Evolutionary conservation across 2,113 vertebrate genomes (phyloP).

Genomic region (human (Homo sapiens)): DNA sequence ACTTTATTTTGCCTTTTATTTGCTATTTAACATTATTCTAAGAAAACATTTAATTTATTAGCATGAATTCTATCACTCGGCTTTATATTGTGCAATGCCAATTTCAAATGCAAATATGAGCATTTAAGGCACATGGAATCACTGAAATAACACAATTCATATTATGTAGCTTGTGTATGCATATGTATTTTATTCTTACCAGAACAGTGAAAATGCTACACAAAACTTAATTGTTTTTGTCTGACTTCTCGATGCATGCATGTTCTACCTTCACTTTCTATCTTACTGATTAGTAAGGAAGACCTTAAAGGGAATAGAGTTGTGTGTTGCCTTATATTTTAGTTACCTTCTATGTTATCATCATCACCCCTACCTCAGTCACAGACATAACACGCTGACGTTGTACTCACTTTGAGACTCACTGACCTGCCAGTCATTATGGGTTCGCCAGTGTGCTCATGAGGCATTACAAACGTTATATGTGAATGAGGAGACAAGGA

Average conservation of each 20-base stretch:
- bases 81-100: not conserved
- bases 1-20: not conserved
- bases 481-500: not conserved
- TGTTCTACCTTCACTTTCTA: not conserved
- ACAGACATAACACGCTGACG: not conserved
- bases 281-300: not conserved
- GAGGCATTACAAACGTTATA: not conserved
- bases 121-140: not conserved
- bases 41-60: not conserved
- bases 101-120: slow-evolving; percentile 33
- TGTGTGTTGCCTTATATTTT: not conserved
- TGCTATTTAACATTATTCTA: not conserved
- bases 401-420: not conserved
- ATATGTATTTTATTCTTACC: not conserved
- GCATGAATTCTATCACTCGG: not conserved
- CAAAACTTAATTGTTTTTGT: not conserved
- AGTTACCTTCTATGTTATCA: not conserved
- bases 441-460: not conserved
- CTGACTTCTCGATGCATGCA: not conserved
- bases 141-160: not conserved
- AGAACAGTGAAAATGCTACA: not conserved
- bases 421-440: not conserved
- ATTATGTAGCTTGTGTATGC: not conserved
- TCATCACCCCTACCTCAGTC: not conserved
- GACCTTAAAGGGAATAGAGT: not conserved